These are phyloP conservation scores for Sarcophaga subvicina DNA, from an alignment of 2,888 invertebrate species.

Conservation along the genomic window DNA sequence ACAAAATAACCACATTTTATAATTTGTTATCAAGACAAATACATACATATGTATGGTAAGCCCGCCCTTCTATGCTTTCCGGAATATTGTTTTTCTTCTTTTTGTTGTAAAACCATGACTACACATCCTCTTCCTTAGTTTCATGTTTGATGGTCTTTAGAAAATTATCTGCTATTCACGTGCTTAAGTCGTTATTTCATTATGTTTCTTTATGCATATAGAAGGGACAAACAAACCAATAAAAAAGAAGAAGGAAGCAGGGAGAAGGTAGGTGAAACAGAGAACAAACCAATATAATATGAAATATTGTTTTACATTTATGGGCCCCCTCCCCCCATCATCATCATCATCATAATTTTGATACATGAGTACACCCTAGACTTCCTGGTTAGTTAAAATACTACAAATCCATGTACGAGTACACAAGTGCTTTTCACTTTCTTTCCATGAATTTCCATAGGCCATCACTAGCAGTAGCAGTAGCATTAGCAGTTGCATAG, in stretches of 20 bases:
- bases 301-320: constrained; percentile 53
- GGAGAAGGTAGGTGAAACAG: too few relatives aligned
- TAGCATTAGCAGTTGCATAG: constrained; percentile 12
- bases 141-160: constrained; percentile 19
- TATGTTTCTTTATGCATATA: constrained; percentile 22
- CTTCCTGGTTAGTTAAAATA: constrained; percentile 60
- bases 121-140: constrained; percentile 17
- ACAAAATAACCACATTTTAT: too few relatives aligned
- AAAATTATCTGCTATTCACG: constrained; percentile 65
- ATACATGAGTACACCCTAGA: constrained; percentile 60
- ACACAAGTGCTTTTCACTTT: background rate
- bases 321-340: background rate
- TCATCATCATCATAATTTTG: constrained; percentile 48
- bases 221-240: background rate
- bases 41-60: background rate
- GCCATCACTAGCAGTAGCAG: constrained; percentile 6
- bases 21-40: too few relatives aligned
- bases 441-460: background rate
- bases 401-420: background rate
- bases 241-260: background rate
- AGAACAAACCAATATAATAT: background rate
- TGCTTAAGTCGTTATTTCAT: constrained; percentile 70
- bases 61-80: background rate
- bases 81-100: constrained; percentile 10
- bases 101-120: too few relatives aligned